Evolutionary conservation across 37 sponge, comb jelly and placozoan species (phyloP), one percentile per base, ranked within the genome.

Genomic region (Hormiphora californensis): DNA sequence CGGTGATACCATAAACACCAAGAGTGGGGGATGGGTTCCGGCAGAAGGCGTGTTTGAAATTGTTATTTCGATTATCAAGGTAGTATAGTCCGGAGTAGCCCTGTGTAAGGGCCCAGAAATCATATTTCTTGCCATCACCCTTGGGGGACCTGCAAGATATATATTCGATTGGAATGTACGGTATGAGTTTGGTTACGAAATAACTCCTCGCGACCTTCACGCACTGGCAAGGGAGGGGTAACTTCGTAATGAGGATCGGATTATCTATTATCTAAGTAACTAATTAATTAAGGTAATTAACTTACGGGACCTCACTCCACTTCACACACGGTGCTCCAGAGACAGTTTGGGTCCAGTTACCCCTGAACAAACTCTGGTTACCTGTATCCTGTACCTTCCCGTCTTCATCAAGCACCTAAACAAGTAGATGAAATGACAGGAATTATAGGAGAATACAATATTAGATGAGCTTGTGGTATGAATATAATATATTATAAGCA

Each of bases 281-380:
- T 11, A 4, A 43, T 5, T 15, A 21, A 40, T 73, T 46, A 4
- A 4, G 28, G 12, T 28, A 43, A 7, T 3, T 32, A 2, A n/a
- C 81, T 3, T 40, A n/a, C 3, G 9, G 46, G 46, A 73, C 81
- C 41, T 73, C 44, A 40, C 39, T 46, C 81, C 81, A 73, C 32
- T 12, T 41, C 81, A 40, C 28, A 41, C 81, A 73, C 46, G 41
- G 12, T 46, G 7, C 43, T 5, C 46, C 46, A 0, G 41, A 43
- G 39, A 73, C 25, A 3, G 81, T 73, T 37, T 8, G 21, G 43
- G 81, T 2, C 11, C 4, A 43, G 44, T 39, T 73, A 3, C 81
- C 81, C 5, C 36, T 33, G 81, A 43, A 73, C 46, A 43, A 22
- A 1, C 46, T 43, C 46, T 73, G 81, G 44, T 11, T 19, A 1